These are phyloP conservation scores for Hassar affinis DNA, from an alignment of 2,113 vertebrate genomes.

Conservation along the genomic window DNA sequence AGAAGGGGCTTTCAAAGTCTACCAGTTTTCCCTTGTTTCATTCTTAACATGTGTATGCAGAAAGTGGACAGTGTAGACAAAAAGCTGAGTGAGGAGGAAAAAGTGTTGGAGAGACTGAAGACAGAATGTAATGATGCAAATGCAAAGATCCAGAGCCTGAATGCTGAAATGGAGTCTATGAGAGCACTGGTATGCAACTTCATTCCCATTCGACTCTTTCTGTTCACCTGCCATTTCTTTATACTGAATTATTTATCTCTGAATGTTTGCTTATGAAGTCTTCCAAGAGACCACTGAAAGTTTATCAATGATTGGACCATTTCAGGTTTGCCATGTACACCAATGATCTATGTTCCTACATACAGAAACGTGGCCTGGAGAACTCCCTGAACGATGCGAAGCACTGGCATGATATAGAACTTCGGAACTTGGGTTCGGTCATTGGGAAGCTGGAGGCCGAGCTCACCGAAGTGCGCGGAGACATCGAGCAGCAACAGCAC, in stretches of 20 bases:
- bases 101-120: constrained; percentile 80
- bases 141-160: constrained; percentile 87
- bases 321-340: neutral
- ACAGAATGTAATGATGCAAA: constrained; percentile 77
- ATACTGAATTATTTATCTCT: neutral
- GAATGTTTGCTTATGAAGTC: neutral
- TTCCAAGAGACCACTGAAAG: neutral
- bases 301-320: neutral
- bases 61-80: constrained; percentile 66
- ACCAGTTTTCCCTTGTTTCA: neutral
- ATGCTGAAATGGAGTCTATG: constrained; percentile 89
- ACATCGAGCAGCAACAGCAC: constrained; percentile 82
- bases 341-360: neutral
- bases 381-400: constrained; percentile 83
- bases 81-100: constrained; percentile 79
- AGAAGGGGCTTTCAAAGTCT: neutral
- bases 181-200: constrained; percentile 81
- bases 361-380: constrained; percentile 89
- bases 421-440: constrained; percentile 88
- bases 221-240: neutral
- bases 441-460: constrained; percentile 87
- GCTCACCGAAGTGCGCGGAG: constrained; percentile 77
- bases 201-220: neutral
- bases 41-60: constrained; percentile 50
- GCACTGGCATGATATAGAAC: constrained; percentile 90